A percentile compares a stretch with the other conserved stretches of the same genome.
These are phyloP conservation scores for Sternarchorhynchus goeldii DNA, from an alignment of 2,797 vertebrate species.

Conservation along the genomic window DNA sequence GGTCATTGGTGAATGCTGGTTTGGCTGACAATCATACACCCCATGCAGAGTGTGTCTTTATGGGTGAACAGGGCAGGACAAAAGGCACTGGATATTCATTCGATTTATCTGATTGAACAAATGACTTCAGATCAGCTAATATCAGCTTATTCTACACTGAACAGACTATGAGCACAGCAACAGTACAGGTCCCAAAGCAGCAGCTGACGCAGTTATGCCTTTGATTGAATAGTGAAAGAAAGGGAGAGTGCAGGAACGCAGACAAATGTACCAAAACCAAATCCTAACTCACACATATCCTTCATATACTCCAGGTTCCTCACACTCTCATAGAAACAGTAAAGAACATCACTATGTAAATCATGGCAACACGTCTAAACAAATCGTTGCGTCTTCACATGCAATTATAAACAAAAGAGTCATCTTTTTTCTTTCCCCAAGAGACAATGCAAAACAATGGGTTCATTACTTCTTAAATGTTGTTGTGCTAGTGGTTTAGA, in stretches of 20 bases:
- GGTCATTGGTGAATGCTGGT: slow-evolving; percentile 30
- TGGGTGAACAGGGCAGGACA: slow-evolving; percentile 37
- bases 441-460: no score
- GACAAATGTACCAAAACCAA: background rate
- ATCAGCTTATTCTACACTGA: background rate
- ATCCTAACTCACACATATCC: background rate
- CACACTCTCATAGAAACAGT: no score
- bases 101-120: slow-evolving; percentile 46
- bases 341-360: no score
- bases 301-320: no score
- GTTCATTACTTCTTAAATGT: no score
- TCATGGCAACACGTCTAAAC: no score
- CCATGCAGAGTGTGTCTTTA: slow-evolving; percentile 37
- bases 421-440: no score
- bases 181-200: background rate
- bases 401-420: no score
- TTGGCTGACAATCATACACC: slow-evolving; percentile 31
- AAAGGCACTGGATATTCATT: slow-evolving; percentile 65
- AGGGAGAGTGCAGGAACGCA: background rate
- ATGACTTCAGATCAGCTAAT: background rate
- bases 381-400: no score
- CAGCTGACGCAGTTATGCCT: background rate
- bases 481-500: no score
- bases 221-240: background rate
- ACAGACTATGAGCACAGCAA: no score